phyloP scores from a whole-genome alignment of 2,113 vertebrate species.

The Cinclus mexicanus region DNA sequence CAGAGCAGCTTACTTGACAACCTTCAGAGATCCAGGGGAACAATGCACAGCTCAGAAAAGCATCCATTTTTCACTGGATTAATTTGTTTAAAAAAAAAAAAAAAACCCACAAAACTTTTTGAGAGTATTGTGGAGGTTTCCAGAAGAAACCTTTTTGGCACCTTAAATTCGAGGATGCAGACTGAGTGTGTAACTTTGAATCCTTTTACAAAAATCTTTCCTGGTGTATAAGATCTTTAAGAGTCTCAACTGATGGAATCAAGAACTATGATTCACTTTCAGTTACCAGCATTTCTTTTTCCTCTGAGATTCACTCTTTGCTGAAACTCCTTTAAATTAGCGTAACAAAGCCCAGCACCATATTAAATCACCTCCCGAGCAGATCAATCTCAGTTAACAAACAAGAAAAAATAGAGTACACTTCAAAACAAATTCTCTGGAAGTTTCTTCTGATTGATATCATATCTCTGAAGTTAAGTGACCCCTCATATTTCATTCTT shows the following conservation, averaged over 20 bases:
- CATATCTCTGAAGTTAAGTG: not conserved
- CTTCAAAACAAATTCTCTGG: not conserved
- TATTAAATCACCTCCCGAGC: not conserved
- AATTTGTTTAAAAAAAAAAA: not conserved
- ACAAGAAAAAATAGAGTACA: not conserved
- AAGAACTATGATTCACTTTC: not conserved
- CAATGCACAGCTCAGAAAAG: not conserved
- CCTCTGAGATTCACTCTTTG: not conserved
- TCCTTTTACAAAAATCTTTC: not conserved
- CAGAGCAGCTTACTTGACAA: not conserved
- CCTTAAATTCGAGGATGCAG: not conserved
- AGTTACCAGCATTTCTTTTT: not conserved
- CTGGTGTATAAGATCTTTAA: not conserved
- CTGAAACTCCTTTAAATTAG: not conserved
- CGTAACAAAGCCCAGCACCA: not conserved
- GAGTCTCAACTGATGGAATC: not conserved
- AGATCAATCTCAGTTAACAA: not conserved
- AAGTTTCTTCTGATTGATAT: not conserved
- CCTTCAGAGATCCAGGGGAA: not conserved
- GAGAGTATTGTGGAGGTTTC: not conserved
- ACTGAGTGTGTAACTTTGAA: not conserved
- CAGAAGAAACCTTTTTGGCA: not conserved
- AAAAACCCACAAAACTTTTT: not conserved
- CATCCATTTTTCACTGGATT: not conserved
- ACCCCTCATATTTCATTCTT: conserved; percentile 11